Base-by-base conservation (phyloP, 2,888 invertebrate species). In the Oscheius sp. region DNA sequence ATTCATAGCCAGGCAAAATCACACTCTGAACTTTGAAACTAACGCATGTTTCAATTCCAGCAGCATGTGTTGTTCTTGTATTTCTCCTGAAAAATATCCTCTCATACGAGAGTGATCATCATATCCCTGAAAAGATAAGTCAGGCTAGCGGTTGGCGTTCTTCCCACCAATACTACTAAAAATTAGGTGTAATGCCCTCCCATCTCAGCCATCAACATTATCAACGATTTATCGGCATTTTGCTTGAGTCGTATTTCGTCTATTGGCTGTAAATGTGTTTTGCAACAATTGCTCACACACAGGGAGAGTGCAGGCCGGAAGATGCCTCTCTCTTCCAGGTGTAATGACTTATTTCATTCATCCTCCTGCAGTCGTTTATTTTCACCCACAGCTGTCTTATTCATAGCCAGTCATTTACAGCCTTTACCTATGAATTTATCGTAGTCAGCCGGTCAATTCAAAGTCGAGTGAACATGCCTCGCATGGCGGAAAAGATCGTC, bases 401-500 rank as follows among this genome's bases (percentile, higher is more conserved):
- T 30, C 59, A 26, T n/a, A n/a, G n/a, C n/a, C n/a, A 26, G 44
- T 2, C 26, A 2, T 12, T 44, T 44, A 26, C 59, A 28, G 54
- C 20, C 6, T 28, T n/a, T 33, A 17, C 14, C 33, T n/a, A 17
- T 32, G 32, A 30, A 8, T 24, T 20, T 22, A 14, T 4, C 49
- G 30, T 32, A 12, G 22, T n/a, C 30, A 54, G 30, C 22, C 14
- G 54, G n/a, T n/a, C n/a, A n/a, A n/a, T n/a, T n/a, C n/a, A n/a
- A n/a, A n/a, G n/a, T n/a, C 6, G 24, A 28, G 8, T 41, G n/a
- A 59, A 59, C 32, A 67, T 67, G 66, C 66, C 66, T 20, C 66
- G 66, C 20, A 47, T 57, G 66, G 66, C 66, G 24, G 66, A 67
- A 20, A 45, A 32, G 14, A 47, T 67, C 33, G 57, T 57, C 49